phyloP scores from a whole-genome alignment of 2,888 invertebrate genomes.

The Gortyna flavago region DNA sequence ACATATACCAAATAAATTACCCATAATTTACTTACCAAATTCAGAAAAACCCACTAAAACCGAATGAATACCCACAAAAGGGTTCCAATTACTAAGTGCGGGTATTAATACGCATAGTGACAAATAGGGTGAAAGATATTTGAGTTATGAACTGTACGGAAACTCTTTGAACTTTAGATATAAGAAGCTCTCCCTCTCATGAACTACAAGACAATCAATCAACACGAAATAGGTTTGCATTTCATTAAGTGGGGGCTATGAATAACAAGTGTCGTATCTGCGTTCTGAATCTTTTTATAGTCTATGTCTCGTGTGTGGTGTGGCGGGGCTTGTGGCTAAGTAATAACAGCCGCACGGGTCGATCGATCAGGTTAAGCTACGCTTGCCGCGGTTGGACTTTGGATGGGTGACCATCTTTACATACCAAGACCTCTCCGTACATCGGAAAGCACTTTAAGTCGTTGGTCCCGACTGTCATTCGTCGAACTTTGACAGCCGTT shows the following conservation, averaged over 20 bases:
- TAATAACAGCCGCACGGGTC: not conserved
- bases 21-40: constrained; percentile 15
- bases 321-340: not conserved
- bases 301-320: constrained; percentile 23
- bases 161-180: constrained; percentile 59
- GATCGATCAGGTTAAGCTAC: not conserved
- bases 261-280: constrained; percentile 50
- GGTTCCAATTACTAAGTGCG: constrained; percentile 42
- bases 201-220: constrained; percentile 56
- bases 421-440: not conserved
- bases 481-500: not conserved
- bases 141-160: constrained; percentile 51
- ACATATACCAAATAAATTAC: not conserved
- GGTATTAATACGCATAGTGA: constrained; percentile 41
- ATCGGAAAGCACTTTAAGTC: not conserved
- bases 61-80: constrained; percentile 45
- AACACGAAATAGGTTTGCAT: constrained; percentile 54
- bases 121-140: constrained; percentile 54
- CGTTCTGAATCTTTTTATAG: constrained; percentile 42
- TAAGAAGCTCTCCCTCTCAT: constrained; percentile 44
- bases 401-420: not conserved
- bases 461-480: not conserved
- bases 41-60: constrained; percentile 25
- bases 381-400: not conserved
- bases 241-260: constrained; percentile 56